These are phyloP conservation scores for Agrotis exclamationis DNA, from an alignment of 2,888 invertebrate species.

Conservation along the genomic window DNA sequence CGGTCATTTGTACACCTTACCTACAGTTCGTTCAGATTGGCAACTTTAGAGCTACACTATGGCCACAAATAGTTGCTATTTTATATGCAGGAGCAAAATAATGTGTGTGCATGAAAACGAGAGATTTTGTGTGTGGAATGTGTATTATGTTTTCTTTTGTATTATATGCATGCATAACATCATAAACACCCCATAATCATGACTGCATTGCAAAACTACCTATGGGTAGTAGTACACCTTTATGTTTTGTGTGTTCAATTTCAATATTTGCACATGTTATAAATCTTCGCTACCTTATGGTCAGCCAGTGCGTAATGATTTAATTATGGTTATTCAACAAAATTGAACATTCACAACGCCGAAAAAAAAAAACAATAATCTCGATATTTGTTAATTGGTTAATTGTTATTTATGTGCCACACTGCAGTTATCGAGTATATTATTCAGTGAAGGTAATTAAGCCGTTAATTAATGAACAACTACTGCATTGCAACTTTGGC, in stretches of 20 bases:
- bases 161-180: too few relatives aligned
- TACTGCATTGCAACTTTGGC: slow-evolving; percentile 28
- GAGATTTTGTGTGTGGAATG: too few relatives aligned
- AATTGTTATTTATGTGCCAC: slow-evolving; percentile 26
- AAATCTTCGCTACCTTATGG: background rate
- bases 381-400: slow-evolving; percentile 14
- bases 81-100: background rate
- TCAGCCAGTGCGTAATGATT: background rate
- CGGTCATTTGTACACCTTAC: slow-evolving; percentile 59
- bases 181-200: too few relatives aligned
- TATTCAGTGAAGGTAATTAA: slow-evolving; percentile 43
- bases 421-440: slow-evolving; percentile 30
- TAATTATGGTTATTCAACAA: background rate
- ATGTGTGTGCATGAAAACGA: too few relatives aligned
- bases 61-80: slow-evolving; percentile 17
- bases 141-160: too few relatives aligned
- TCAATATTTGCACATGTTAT: too few relatives aligned
- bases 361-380: slow-evolving; percentile 3
- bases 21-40: slow-evolving; percentile 57
- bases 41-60: slow-evolving; percentile 62
- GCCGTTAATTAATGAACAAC: slow-evolving; percentile 40
- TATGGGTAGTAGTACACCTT: too few relatives aligned
- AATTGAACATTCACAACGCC: slow-evolving; percentile 1
- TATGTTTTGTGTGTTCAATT: too few relatives aligned
- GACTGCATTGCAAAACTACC: too few relatives aligned